phyloP scores from a whole-genome alignment of 2,888 invertebrate species.

The Subacronicta megacephala region DNA sequence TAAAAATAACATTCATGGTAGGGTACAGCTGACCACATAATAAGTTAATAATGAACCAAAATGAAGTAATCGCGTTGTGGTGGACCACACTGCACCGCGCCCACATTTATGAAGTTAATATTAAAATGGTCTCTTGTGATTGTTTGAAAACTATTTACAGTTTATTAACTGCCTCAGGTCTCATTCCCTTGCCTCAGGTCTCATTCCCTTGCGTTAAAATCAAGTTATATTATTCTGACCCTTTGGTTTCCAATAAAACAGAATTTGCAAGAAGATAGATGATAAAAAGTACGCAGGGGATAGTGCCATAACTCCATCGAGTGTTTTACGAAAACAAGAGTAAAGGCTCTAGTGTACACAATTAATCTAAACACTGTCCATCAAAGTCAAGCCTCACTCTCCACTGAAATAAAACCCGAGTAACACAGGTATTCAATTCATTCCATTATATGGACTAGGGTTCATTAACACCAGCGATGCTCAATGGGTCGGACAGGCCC shows the following conservation, averaged over 20 bases:
- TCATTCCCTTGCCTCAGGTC: no score
- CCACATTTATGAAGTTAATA: constrained; percentile 26
- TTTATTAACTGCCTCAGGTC: no score
- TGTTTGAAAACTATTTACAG: no score
- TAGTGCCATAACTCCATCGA: neutral
- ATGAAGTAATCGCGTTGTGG: constrained; percentile 48
- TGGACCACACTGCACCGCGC: constrained; percentile 16
- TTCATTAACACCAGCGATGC: constrained; percentile 56
- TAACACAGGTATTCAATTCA: constrained; percentile 53
- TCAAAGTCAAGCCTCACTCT: constrained; percentile 15
- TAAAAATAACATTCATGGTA: constrained; percentile 5
- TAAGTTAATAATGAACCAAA: constrained; percentile 46
- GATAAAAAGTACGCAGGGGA: no score
- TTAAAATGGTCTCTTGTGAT: constrained; percentile 37
- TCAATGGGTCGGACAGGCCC: constrained; percentile 55
- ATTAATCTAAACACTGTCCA: neutral
- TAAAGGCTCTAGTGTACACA: neutral
- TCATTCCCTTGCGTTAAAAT: no score
- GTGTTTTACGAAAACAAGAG: neutral
- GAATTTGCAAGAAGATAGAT: no score
- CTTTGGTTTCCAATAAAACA: no score
- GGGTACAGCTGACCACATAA: constrained; percentile 29
- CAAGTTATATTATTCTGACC: no score
- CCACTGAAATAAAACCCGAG: constrained; percentile 28
- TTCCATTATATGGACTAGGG: constrained; percentile 51